phyloP scores from a whole-genome alignment of 2,888 invertebrate genomes.

The Amiota communis region DNA sequence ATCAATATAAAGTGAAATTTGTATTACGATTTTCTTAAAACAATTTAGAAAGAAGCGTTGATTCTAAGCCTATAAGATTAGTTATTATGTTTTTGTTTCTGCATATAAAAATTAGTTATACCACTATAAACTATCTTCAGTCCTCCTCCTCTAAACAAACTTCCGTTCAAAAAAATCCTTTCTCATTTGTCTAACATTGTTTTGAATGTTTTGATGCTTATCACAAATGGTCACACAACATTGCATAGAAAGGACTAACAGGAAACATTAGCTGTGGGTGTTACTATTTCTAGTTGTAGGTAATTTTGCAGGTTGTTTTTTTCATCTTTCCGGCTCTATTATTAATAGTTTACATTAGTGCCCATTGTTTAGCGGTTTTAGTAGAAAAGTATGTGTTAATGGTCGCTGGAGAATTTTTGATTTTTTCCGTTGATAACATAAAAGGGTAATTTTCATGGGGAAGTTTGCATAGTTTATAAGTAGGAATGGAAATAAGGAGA shows the following conservation, averaged over 20 bases:
- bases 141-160: background rate
- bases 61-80: no score
- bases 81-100: background rate
- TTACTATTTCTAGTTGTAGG: background rate
- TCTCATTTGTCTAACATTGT: conserved; percentile 11
- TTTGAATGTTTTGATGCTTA: conserved; percentile 27
- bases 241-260: background rate
- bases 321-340: background rate
- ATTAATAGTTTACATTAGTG: conserved; percentile 64
- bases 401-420: background rate
- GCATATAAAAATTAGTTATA: background rate
- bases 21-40: background rate
- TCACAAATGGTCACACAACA: background rate
- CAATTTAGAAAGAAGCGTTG: background rate
- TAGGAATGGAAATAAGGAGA: no score
- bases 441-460: background rate
- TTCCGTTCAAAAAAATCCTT: conserved; percentile 20
- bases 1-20: background rate
- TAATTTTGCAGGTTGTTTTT: background rate
- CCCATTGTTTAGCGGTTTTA: conserved; percentile 50
- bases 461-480: no score
- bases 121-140: background rate
- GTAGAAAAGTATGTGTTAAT: conserved; percentile 28
- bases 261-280: conserved; percentile 24
- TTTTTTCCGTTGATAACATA: background rate